Conservation (phyloP, 2,113 vertebrate genomes). For the Lutjanus erythropterus region DNA sequence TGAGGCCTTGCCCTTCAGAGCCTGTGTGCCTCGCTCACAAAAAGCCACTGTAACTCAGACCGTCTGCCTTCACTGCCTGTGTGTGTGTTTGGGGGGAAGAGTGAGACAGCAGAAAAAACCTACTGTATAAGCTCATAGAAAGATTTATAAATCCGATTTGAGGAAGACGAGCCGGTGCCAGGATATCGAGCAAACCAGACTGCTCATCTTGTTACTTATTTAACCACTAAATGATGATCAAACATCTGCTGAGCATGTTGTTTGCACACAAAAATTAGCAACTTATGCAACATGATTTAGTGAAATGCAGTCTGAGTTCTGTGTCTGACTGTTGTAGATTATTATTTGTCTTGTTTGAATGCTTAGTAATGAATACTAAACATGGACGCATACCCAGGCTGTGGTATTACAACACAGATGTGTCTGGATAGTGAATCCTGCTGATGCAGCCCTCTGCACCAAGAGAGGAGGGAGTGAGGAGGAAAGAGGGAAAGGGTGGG, state of each 20-base stretch:
- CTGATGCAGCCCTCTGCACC: conserved; percentile 78
- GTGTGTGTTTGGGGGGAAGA: neutral
- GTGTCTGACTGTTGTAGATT: conserved; percentile 12
- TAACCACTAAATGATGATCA: conserved; percentile 25
- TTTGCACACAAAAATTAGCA: conserved; percentile 33
- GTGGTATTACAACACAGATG: conserved; percentile 47
- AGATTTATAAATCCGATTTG: conserved; percentile 27
- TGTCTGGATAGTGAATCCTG: conserved; percentile 65
- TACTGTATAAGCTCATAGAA: conserved; percentile 16
- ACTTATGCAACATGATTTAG: conserved; percentile 29
- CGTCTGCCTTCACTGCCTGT: conserved; percentile 13
- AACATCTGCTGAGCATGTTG: conserved; percentile 35
- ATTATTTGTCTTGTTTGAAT: conserved; percentile 45
- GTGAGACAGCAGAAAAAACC: conserved; percentile 70
- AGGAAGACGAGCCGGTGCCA: conserved; percentile 7
- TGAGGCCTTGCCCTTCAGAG: conserved; percentile 62
- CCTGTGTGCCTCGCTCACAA: conserved; percentile 24
- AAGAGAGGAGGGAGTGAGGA: conserved; percentile 35
- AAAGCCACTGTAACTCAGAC: conserved; percentile 29
- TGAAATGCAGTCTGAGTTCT: conserved; percentile 31
- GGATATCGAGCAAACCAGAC: neutral
- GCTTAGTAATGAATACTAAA: conserved; percentile 56
- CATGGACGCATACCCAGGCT: conserved; percentile 34
- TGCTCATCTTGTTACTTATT: conserved; percentile 20
- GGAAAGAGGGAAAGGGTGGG: conserved; percentile 37